These are phyloP conservation scores for Noctua pronuba DNA, from an alignment of 2,888 invertebrate genomes.

Conservation along the genomic window DNA sequence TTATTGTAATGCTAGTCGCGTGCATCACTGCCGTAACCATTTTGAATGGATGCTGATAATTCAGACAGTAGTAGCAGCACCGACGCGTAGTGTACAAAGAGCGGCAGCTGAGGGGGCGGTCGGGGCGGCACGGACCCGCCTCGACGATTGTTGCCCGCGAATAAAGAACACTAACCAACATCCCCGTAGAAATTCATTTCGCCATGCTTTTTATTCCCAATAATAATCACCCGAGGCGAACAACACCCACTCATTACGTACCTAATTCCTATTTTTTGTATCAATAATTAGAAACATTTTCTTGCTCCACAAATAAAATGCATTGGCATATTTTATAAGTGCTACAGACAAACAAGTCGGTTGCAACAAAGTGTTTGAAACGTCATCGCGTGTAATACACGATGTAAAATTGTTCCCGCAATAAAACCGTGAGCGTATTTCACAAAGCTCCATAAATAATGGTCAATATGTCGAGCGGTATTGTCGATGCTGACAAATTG, in stretches of 20 bases:
- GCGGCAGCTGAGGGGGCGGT: slow-evolving; percentile 78
- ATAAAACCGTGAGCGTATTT: slow-evolving; percentile 86
- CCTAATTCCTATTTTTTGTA: slow-evolving; percentile 54
- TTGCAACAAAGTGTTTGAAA: slow-evolving; percentile 82
- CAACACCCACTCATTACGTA: slow-evolving; percentile 56
- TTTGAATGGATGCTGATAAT: slow-evolving; percentile 54
- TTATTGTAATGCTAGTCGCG: slow-evolving; percentile 51
- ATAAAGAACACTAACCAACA: slow-evolving; percentile 68
- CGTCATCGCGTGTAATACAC: slow-evolving; percentile 87
- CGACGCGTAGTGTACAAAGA: slow-evolving; percentile 69
- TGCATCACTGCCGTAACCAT: slow-evolving; percentile 51
- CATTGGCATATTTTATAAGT: slow-evolving; percentile 51
- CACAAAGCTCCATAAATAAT: slow-evolving; percentile 89
- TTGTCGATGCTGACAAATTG: slow-evolving; percentile 90
- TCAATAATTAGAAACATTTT: slow-evolving; percentile 45
- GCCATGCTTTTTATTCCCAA: slow-evolving; percentile 69
- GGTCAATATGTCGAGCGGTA: slow-evolving; percentile 88
- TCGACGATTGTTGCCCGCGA: slow-evolving; percentile 74
- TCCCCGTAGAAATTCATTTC: slow-evolving; percentile 67
- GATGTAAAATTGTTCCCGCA: slow-evolving; percentile 87
- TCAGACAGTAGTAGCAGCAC: slow-evolving; percentile 40
- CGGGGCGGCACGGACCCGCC: slow-evolving; percentile 81
- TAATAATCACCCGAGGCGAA: slow-evolving; percentile 51
- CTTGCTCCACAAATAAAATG: slow-evolving; percentile 41
- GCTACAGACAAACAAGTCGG: slow-evolving; percentile 61